Percentiles rank a stretch among this genome's conserved stretches.
Conservation (phyloP, 1,140 invertebrate species). For the Cheumatopsyche charites region DNA sequence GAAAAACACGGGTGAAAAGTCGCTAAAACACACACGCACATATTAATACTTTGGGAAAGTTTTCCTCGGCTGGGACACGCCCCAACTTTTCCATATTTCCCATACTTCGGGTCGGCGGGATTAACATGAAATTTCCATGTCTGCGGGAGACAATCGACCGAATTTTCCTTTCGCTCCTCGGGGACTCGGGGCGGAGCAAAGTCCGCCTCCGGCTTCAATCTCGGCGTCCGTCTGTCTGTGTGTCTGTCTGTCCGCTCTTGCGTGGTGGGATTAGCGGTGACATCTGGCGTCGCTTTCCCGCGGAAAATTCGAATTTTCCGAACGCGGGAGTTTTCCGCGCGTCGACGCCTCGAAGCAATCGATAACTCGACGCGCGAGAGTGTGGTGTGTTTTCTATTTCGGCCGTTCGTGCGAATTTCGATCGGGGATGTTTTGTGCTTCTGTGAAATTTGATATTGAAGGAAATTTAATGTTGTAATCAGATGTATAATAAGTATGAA, state of each 20-base stretch:
- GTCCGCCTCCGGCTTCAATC: constrained; percentile 2
- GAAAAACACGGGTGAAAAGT: constrained; percentile 30
- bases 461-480: too few species aligned
- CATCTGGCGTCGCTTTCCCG: constrained; percentile 5
- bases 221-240: constrained; percentile 3
- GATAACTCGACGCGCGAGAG: too few species aligned
- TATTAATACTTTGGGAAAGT: constrained; percentile 33
- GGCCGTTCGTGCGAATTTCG: too few species aligned
- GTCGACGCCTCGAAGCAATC: too few species aligned
- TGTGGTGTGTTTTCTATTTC: too few species aligned
- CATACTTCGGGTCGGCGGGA: constrained; percentile 33
- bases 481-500: too few species aligned
- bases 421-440: too few species aligned
- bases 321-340: too few species aligned
- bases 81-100: constrained; percentile 39
- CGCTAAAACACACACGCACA: not conserved
- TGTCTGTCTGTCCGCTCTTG: constrained; percentile 8
- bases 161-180: not conserved
- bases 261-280: constrained; percentile 19
- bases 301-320: too few species aligned
- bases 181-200: constrained; percentile 3
- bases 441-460: too few species aligned
- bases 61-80: constrained; percentile 5
- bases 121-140: constrained; percentile 43
- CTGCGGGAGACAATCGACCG: constrained; percentile 34